Evolutionary conservation across 2,888 invertebrate genomes (phyloP).

Genomic region (Eilema depressum): DNA sequence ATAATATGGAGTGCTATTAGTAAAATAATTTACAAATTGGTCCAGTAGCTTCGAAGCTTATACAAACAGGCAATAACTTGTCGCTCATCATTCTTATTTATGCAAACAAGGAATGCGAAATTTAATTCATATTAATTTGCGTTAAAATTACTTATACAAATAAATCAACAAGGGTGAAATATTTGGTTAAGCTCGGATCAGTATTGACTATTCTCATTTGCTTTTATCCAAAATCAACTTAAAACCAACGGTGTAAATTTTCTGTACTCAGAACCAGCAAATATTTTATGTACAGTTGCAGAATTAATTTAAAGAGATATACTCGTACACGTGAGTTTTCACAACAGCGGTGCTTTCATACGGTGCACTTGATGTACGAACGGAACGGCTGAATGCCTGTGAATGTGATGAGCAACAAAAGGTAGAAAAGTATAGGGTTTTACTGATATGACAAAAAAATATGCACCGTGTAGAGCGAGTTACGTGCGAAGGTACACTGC

Average conservation of each 20-base stretch:
- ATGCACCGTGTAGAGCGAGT: slow-evolving; percentile 49
- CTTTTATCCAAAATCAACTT: slow-evolving; percentile 29
- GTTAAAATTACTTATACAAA: slow-evolving; percentile 26
- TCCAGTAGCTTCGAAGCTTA: too few relatives aligned
- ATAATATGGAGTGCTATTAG: too few relatives aligned
- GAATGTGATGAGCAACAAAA: slow-evolving; percentile 63
- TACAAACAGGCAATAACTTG: too few relatives aligned
- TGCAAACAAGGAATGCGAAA: too few relatives aligned
- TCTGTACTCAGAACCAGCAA: slow-evolving; percentile 7
- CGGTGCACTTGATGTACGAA: slow-evolving; percentile 51
- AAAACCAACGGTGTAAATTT: slow-evolving; percentile 21
- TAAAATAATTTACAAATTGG: too few relatives aligned
- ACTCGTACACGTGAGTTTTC: slow-evolving; percentile 41
- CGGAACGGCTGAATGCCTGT: slow-evolving; percentile 52
- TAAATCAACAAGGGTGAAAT: slow-evolving; percentile 41
- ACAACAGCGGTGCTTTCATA: slow-evolving; percentile 49
- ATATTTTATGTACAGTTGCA: slow-evolving; percentile 30
- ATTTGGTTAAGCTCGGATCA: slow-evolving; percentile 43
- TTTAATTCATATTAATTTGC: too few relatives aligned
- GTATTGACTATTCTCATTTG: slow-evolving; percentile 26
- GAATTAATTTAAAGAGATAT: slow-evolving; percentile 31
- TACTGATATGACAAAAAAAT: slow-evolving; percentile 62
- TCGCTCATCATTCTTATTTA: too few relatives aligned
- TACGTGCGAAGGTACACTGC: slow-evolving; percentile 45
- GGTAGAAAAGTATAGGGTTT: slow-evolving; percentile 52